Evolutionary conservation across 2,113 vertebrate species (phyloP), one percentile per base, ranked within the genome.

Genomic region (Mormyrus iriodes): DNA sequence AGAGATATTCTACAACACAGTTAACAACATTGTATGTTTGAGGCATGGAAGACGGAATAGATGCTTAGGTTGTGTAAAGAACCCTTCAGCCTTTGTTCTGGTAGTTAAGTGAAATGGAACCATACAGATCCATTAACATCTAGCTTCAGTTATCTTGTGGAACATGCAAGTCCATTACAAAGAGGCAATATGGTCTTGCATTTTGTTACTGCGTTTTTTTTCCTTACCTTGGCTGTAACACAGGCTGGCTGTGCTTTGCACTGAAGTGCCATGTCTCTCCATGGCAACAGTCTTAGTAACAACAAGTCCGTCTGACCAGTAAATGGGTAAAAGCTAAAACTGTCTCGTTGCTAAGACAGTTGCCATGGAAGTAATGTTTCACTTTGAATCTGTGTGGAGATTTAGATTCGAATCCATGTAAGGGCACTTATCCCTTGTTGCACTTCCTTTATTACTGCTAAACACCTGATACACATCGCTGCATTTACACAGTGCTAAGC

Each of bases 241-340:
- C 19, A 48, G 46, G 85, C 65, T 79, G 35, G 89, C 88, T 88
- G 87, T 65, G 90, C 90, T 89, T 85, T 76, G 79, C 51, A 88
- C 88, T 46, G 35, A 69, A 90, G 87, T 92, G 89, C 90, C 90
- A 85, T 90, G 86, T 91, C 90, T 91, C 89, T 89, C 90, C 92
- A 90, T 93, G 93, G 93, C 92, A 93, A 93, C 93, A 89, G 87
- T 90, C 91, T 92, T 92, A 88, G 91, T 92, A 91, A 92, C 91
- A 92, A 92, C 91, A 91, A 91, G 90, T 89, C 91, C 90, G 69
- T 92, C 88, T 93, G 93, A 91, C 92, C 91, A 92, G 90, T 91
- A 91, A 89, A 91, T 92, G 90, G 90, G 90, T 92, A 91, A 91
- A 93, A 91, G 90, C 90, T 91, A 91, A 93, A 92, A 92, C 87